A percentile compares a stretch with the other conserved stretches of the same genome.
These are phyloP conservation scores for Gallinago paraguaiae DNA, from an alignment of 2,113 vertebrate species.

Conservation along the genomic window DNA sequence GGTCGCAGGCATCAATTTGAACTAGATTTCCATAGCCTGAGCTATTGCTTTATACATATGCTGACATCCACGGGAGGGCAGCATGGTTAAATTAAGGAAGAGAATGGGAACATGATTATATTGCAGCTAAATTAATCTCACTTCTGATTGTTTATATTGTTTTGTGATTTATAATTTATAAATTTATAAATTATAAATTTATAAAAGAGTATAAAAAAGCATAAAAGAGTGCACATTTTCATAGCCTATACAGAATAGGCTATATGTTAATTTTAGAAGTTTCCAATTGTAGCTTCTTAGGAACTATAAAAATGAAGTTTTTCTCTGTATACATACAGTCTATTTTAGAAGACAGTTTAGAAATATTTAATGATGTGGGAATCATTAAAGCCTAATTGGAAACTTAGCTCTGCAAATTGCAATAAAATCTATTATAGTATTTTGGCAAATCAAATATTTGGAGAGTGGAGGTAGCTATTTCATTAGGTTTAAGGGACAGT, in stretches of 20 bases:
- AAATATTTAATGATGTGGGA: neutral
- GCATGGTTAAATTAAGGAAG: conserved; percentile 68
- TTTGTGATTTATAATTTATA: neutral
- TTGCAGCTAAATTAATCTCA: neutral
- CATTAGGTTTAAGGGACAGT: neutral
- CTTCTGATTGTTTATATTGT: neutral
- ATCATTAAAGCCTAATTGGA: neutral
- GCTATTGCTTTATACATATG: neutral
- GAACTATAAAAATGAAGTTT: neutral
- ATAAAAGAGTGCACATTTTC: neutral
- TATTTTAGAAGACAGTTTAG: neutral
- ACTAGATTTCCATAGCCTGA: neutral
- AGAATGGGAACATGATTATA: neutral
- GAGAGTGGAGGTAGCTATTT: neutral
- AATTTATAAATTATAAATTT: neutral
- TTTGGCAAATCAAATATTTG: neutral
- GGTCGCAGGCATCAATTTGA: neutral
- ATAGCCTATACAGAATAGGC: neutral
- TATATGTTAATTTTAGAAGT: neutral
- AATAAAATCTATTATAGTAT: neutral
- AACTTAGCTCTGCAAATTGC: neutral
- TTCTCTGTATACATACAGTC: neutral
- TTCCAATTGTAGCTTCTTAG: neutral
- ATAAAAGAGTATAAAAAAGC: too few relatives aligned
- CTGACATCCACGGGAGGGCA: conserved; percentile 77